Percentiles rank a stretch among this genome's conserved stretches.
phyloP scores from a whole-genome alignment of 2,113 vertebrate species.

The Megaceryle maxima region DNA sequence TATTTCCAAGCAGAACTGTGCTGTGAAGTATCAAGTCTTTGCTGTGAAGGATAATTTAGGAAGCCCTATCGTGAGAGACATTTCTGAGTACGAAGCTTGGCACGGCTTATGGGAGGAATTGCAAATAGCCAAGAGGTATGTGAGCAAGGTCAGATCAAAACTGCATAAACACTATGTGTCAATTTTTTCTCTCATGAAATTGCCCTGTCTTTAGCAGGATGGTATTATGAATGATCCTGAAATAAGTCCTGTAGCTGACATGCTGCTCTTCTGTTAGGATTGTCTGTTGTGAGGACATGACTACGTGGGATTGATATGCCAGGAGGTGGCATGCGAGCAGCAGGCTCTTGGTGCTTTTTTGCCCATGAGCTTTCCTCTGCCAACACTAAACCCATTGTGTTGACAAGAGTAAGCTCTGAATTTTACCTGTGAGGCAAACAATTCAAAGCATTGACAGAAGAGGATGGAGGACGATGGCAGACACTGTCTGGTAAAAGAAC shows the following conservation, averaged over 20 bases:
- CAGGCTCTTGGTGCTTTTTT: not conserved
- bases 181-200: not conserved
- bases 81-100: not conserved
- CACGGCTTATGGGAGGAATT: not conserved
- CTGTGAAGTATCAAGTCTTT: not conserved
- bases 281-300: not conserved
- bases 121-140: not conserved
- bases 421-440: not conserved
- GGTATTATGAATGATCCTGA: not conserved
- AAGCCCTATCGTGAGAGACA: not conserved
- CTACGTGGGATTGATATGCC: not conserved
- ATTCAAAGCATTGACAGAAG: not conserved
- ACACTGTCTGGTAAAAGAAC: not conserved
- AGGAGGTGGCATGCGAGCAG: not conserved
- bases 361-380: not conserved
- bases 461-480: not conserved
- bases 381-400: not conserved
- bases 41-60: not conserved
- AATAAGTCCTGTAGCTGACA: not conserved
- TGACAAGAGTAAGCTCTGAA: not conserved
- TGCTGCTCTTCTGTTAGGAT: not conserved
- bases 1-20: slow-evolving; percentile 3
- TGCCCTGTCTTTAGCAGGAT: not conserved
- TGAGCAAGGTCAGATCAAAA: not conserved
- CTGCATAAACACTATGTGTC: not conserved